Conservation (phyloP, 2,113 vertebrate species). For the Petroica traversi region DNA sequence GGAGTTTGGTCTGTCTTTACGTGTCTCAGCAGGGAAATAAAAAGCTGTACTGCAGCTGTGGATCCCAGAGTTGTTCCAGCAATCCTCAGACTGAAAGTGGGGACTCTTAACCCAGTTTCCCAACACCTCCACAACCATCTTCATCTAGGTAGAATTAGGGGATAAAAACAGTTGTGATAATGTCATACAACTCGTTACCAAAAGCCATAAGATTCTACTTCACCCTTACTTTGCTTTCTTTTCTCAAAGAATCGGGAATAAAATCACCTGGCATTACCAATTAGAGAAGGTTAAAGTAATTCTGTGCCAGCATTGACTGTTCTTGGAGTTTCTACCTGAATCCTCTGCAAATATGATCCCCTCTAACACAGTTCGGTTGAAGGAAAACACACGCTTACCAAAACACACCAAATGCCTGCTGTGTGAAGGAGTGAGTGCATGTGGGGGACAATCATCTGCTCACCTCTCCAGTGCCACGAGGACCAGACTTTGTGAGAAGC, state of each 20-base stretch:
- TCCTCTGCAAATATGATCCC: background rate
- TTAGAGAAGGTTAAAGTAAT: background rate
- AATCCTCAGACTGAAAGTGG: background rate
- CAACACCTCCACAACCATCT: background rate
- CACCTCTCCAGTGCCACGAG: background rate
- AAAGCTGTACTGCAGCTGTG: background rate
- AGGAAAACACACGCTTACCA: background rate
- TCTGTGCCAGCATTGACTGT: rapidly evolving
- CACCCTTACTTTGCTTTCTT: background rate
- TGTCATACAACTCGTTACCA: background rate
- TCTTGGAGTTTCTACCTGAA: background rate
- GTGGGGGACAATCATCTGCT: background rate
- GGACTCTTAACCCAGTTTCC: background rate
- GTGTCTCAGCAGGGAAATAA: background rate
- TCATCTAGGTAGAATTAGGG: background rate
- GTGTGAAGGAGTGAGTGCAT: background rate
- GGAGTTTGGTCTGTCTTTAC: background rate
- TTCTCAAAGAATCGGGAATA: background rate
- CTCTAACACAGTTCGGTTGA: background rate
- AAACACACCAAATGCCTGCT: background rate
- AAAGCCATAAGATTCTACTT: background rate
- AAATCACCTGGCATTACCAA: background rate
- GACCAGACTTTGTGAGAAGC: background rate
- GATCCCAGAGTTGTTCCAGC: background rate
- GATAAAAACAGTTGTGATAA: background rate